phyloP scores from a whole-genome alignment of 2,113 vertebrate species.

The Petrocephalus microphthalmus region DNA sequence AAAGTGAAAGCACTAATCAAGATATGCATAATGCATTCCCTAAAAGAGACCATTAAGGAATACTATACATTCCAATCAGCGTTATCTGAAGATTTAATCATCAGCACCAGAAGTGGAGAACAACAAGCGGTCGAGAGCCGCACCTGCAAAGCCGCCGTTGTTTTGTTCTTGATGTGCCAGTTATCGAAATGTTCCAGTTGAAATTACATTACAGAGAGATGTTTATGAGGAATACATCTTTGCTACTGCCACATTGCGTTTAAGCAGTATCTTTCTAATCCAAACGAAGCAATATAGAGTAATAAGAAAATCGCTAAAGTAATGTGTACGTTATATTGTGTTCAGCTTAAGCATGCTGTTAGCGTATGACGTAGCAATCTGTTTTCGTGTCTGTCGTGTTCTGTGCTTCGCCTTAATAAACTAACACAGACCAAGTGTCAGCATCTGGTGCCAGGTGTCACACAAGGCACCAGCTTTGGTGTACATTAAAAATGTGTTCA shows the following conservation, averaged over 20 bases:
- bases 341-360: conserved; percentile 65
- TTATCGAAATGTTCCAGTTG: conserved; percentile 53
- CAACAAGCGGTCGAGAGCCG: conserved; percentile 37
- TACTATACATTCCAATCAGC: conserved; percentile 19
- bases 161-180: conserved; percentile 46
- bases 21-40: conserved; percentile 41
- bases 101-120: neutral
- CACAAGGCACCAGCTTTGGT: conserved; percentile 2
- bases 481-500: neutral
- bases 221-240: conserved; percentile 38
- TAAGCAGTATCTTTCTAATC: conserved; percentile 52
- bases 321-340: conserved; percentile 49
- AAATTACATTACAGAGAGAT: conserved; percentile 49
- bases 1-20: conserved; percentile 41
- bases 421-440: conserved; percentile 33
- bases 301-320: conserved; percentile 50
- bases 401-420: conserved; percentile 55
- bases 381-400: conserved; percentile 59
- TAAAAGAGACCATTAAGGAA: conserved; percentile 46
- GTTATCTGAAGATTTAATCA: neutral
- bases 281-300: conserved; percentile 40
- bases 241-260: conserved; percentile 33
- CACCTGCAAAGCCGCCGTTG: conserved; percentile 53
- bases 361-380: conserved; percentile 51
- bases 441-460: conserved; percentile 12